phyloP scores from a whole-genome alignment of 2,113 vertebrate genomes.

The Gobiocypris rarus region DNA sequence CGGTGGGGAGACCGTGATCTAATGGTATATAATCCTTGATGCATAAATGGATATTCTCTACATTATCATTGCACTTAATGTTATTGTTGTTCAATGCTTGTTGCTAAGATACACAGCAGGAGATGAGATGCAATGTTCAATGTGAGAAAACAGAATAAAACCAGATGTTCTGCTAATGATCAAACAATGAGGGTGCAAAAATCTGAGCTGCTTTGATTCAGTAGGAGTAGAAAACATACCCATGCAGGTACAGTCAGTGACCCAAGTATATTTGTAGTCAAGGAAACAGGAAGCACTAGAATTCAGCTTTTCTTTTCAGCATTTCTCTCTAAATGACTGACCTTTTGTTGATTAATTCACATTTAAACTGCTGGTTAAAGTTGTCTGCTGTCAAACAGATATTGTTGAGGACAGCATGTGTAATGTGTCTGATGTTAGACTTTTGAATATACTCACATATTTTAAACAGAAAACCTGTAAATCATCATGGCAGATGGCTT shows the following conservation, averaged over 20 bases:
- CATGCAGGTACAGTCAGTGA: constrained; percentile 14
- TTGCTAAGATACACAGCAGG: background rate
- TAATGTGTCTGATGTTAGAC: background rate
- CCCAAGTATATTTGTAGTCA: constrained; percentile 19
- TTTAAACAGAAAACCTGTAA: background rate
- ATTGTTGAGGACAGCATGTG: background rate
- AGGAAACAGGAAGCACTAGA: constrained; percentile 30
- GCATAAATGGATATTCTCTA: constrained; percentile 47
- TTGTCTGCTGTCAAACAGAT: background rate
- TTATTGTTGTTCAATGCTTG: constrained; percentile 28
- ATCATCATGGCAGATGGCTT: background rate
- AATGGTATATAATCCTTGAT: constrained; percentile 29
- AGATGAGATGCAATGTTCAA: background rate
- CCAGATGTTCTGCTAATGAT: constrained; percentile 1
- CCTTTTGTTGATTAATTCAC: constrained; percentile 1
- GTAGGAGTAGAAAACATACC: background rate
- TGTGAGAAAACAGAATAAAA: background rate
- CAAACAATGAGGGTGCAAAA: background rate
- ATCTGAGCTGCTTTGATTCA: constrained; percentile 1
- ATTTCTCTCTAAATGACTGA: constrained; percentile 14
- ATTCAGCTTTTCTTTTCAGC: background rate
- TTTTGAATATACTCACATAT: background rate
- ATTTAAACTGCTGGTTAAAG: background rate
- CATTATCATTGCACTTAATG: constrained; percentile 31
- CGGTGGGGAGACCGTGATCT: constrained; percentile 22